Base-by-base conservation (phyloP, 2,888 invertebrate genomes). In the Drosophila mimetica region DNA sequence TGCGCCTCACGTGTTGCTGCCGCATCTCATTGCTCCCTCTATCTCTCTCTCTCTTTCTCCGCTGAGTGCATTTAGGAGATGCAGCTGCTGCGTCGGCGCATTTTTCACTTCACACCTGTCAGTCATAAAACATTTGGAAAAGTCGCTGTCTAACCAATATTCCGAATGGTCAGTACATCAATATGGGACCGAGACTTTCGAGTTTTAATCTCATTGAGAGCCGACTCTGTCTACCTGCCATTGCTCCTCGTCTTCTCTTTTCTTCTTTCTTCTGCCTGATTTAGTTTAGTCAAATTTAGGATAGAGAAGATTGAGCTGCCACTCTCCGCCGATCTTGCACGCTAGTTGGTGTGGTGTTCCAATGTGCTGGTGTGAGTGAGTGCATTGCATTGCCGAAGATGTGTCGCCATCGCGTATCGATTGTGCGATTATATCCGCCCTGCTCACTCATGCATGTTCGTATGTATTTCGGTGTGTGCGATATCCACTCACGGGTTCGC, bases 211-310 rank as follows among this genome's bases (percentile, higher is more conserved):
- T 30, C 46, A 46, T 30, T 30, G 46, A 60, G 78, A 78, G 73
- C 65, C 42, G 34, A 44, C 50, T 28, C 28, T 74, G 63, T 74
- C 83, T 81, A 81, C 81, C 81, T 82, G 81, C 65, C 36, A 28
- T 13, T 37, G n/a, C 41, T 7, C 41, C 46, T 60, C 18, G 13
- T 25, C 66, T 59, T 69, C 52, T 70, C 53, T 71, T 14, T 16
- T 18, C n/a, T 60, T 70, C 48, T 67, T 53, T 65, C 74, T 74
- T 82, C 77, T 61, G 74, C 77, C 75, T 74, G 82, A 82, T 78
- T 78, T 78, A 86, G 86, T 81, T 86, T 78, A 82, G 86, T 86
- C 86, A 80, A 82, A 86, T 86, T 86, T 82, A 77, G 80, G 77
- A 63, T 71, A 46, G 63, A 44, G 44, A 28, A 25, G 44, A 66